Conservation (phyloP, 2,113 vertebrate genomes). For the Dissostichus mawsoni region DNA sequence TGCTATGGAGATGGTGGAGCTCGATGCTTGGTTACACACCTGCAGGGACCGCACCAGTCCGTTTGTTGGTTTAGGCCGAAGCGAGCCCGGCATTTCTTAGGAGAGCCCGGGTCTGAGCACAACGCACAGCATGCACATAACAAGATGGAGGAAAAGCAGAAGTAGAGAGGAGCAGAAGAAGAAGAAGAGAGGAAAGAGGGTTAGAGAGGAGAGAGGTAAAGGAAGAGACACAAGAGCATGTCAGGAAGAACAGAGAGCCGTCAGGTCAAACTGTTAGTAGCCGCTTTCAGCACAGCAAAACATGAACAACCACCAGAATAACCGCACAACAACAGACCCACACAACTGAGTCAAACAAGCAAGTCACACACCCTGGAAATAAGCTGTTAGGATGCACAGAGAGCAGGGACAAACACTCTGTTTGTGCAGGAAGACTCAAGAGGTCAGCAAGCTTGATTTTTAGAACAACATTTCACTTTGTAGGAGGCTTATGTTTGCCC, state of each 20-base stretch:
- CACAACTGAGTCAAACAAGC: conserved; percentile 8
- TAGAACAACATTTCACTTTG: not conserved
- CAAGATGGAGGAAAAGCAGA: conserved; percentile 55
- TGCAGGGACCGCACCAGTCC: conserved; percentile 99
- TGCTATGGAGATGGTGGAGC: conserved; percentile 68
- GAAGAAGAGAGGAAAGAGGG: conserved; percentile 49
- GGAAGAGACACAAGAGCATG: conserved; percentile 9
- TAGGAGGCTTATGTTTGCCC: not conserved
- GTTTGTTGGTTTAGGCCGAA: conserved; percentile 99
- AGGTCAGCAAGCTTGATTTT: not conserved
- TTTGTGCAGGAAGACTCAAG: too few relatives aligned
- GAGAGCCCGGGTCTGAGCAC: conserved; percentile 97
- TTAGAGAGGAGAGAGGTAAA: conserved; percentile 35
- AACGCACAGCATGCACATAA: conserved; percentile 88
- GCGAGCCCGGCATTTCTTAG: conserved; percentile 99
- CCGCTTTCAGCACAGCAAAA: conserved; percentile 20
- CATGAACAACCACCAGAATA: conserved; percentile 14
- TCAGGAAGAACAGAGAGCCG: conserved; percentile 50
- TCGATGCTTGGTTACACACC: conserved; percentile 90
- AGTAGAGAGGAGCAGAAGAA: conserved; percentile 45
- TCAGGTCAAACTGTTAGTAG: conserved; percentile 67
- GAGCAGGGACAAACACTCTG: not conserved
- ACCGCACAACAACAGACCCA: not conserved
- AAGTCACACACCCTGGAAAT: conserved; percentile 23
- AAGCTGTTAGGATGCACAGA: conserved; percentile 17